Conservation (phyloP, 2,888 invertebrate genomes). For the Epirrhoe tristata region DNA sequence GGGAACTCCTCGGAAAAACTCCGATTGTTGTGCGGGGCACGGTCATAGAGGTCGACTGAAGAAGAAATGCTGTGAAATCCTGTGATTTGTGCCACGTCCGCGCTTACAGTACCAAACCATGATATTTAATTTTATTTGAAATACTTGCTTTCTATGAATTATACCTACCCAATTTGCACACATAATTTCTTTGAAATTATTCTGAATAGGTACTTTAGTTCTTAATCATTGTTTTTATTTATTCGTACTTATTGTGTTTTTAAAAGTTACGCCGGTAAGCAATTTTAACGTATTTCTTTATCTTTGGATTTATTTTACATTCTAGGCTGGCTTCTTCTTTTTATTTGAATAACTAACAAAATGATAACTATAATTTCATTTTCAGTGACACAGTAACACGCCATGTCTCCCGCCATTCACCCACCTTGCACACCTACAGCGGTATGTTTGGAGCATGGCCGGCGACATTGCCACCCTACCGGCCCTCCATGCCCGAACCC, state of each 20-base stretch:
- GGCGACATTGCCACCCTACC: not conserved
- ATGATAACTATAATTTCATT: slow-evolving; percentile 3
- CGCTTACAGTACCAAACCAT: slow-evolving; percentile 11
- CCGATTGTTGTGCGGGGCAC: slow-evolving; percentile 68
- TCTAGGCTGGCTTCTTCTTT: slow-evolving; percentile 20
- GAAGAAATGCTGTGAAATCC: slow-evolving; percentile 50
- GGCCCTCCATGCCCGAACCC: slow-evolving; percentile 13
- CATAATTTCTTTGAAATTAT: not conserved
- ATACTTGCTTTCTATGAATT: not conserved
- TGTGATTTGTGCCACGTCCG: slow-evolving; percentile 45
- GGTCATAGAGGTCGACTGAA: slow-evolving; percentile 71
- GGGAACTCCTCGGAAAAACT: slow-evolving; percentile 49
- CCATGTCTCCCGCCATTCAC: slow-evolving; percentile 7
- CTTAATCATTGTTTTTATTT: not conserved
- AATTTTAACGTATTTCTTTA: not conserved
- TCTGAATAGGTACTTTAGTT: not conserved
- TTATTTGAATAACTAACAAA: not conserved
- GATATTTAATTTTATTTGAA: not conserved
- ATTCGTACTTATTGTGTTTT: slow-evolving; percentile 14
- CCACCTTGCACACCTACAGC: slow-evolving; percentile 17
- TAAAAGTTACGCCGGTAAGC: slow-evolving; percentile 15
- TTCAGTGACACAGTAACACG: slow-evolving; percentile 5
- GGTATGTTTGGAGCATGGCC: not conserved
- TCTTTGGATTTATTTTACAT: slow-evolving; percentile 9
- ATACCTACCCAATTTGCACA: not conserved